phyloP scores from a whole-genome alignment of 2,888 invertebrate species.

The Norana najaformis region DNA sequence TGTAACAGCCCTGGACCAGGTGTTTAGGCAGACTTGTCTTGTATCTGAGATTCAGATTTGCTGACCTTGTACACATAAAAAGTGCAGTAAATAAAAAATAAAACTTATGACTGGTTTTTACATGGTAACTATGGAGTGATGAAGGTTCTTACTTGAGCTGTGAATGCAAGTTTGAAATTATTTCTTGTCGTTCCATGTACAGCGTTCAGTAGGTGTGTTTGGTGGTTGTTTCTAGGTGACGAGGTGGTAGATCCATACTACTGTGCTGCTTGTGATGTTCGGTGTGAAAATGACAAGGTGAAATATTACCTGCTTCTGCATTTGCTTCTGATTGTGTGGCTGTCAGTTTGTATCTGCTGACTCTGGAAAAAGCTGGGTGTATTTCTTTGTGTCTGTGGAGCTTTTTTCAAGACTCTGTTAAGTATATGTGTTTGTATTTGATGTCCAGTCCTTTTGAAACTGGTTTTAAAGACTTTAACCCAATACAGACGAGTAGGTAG shows the following conservation, averaged over 20 bases:
- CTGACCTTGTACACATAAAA: no score
- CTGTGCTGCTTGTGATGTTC: conserved; percentile 17
- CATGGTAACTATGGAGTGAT: neutral
- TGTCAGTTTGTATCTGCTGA: neutral
- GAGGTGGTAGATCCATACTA: neutral
- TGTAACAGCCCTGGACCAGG: no score
- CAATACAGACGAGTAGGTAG: no score
- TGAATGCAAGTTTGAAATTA: neutral
- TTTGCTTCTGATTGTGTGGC: neutral
- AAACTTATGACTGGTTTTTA: neutral
- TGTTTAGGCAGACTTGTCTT: no score
- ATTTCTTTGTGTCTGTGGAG: neutral
- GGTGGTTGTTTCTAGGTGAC: neutral
- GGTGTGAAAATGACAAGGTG: neutral
- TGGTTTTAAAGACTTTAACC: no score
- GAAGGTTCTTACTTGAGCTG: neutral
- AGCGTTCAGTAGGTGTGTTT: neutral
- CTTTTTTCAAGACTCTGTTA: no score
- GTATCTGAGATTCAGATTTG: no score
- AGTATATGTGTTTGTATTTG: neutral
- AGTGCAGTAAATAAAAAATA: neutral
- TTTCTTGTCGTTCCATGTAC: neutral
- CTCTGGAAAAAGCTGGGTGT: neutral
- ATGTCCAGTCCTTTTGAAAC: neutral
- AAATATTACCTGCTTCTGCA: neutral